These are phyloP conservation scores for Melangyna quadrimaculata DNA, from an alignment of 2,888 invertebrate genomes.

Conservation along the genomic window DNA sequence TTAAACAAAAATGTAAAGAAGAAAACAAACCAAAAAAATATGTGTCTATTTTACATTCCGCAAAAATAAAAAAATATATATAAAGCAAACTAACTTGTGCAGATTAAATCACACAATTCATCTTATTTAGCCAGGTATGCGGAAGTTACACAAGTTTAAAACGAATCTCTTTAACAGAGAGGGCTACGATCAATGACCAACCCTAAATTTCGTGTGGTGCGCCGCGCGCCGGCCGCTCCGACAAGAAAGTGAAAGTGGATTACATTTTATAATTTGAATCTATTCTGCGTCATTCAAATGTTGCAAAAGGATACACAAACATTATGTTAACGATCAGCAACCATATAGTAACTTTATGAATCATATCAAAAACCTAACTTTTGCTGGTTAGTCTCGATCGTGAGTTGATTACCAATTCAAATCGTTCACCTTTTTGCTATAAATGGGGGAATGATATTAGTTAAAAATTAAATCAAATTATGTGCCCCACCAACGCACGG, in stretches of 20 bases:
- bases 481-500: neutral
- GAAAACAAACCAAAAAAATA: neutral
- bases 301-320: neutral
- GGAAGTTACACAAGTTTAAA: neutral
- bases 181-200: too few species aligned
- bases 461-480: neutral
- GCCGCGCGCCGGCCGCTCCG: too few species aligned
- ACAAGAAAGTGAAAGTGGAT: slow-evolving; percentile 1
- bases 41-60: neutral
- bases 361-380: neutral
- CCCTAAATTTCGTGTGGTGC: neutral
- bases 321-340: neutral
- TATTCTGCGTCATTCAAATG: neutral
- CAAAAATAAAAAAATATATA: neutral
- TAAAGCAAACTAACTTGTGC: neutral
- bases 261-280: neutral
- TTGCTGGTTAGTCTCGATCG: neutral
- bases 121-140: neutral
- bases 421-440: slow-evolving; percentile 7
- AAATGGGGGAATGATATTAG: neutral
- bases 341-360: neutral
- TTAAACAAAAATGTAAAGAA: neutral
- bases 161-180: neutral
- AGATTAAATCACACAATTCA: neutral
- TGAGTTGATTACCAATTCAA: slow-evolving; percentile 5